Percentiles rank a stretch among this genome's conserved stretches.
These are phyloP conservation scores for Paramormyrops kingsleyae DNA, from an alignment of 2,113 vertebrate species.

Conservation along the genomic window DNA sequence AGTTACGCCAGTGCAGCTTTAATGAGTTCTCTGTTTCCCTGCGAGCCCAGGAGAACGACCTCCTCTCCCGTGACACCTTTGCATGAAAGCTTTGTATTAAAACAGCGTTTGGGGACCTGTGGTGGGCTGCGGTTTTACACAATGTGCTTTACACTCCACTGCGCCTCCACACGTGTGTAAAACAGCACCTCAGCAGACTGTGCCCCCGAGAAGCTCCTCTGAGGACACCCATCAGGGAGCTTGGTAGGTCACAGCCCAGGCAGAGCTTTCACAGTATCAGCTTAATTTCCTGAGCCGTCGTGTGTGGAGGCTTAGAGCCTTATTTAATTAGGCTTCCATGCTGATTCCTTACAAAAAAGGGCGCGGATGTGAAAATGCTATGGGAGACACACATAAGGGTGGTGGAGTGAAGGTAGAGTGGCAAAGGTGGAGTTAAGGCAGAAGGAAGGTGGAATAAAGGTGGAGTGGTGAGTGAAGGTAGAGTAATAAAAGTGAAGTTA, in stretches of 20 bases:
- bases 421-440: too few species aligned
- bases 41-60: conserved; percentile 47
- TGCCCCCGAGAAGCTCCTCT: not conserved
- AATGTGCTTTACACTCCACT: not conserved
- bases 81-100: conserved; percentile 43
- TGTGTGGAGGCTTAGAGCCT: not conserved
- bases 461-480: not conserved
- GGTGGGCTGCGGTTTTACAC: not conserved
- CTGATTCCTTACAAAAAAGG: not conserved
- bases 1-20: conserved; percentile 60
- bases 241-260: not conserved
- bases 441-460: not conserved
- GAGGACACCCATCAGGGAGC: not conserved
- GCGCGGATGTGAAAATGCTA: not conserved
- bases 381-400: not conserved
- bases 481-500: not conserved
- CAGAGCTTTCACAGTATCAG: not conserved
- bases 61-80: conserved; percentile 52
- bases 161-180: not conserved
- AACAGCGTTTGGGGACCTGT: conserved; percentile 39
- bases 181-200: not conserved
- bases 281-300: not conserved
- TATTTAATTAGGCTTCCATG: not conserved
- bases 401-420: not conserved
- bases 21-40: conserved; percentile 56